Base-by-base conservation (phyloP, 1,140 invertebrate genomes). In the Hyles vespertilio region DNA sequence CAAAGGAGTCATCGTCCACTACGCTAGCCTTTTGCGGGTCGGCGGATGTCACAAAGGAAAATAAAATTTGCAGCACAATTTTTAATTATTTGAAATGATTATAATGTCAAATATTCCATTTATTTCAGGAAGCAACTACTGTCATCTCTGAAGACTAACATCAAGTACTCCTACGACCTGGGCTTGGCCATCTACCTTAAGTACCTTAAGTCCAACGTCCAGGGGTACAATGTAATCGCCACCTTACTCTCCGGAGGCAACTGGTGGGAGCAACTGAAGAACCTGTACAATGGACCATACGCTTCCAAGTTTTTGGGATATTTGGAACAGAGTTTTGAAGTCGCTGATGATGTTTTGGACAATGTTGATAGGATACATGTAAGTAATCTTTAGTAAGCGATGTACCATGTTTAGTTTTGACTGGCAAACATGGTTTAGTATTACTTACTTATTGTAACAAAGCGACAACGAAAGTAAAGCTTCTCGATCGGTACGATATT, bases 321-420 rank as follows among this genome's bases (percentile, higher is more conserved):
- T 3, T 43, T 81, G 1, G 87, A 89, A 54, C 77, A 72, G 3
- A 79, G 68, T 32, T 84, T 85, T 46, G 77, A 82, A 32, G 78
- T 89, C 7, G 59, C 70, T 50, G 77, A 81, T 51, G 74, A 89
- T 68, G 43, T 89, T 11, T 34, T 90, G 3, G 79, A 56, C 4
- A 79, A 88, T 60, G 54, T 89, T 8, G 84, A 89, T 70, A 69
- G 79, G 53, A 78, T 89, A 61, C 84, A 88, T 61, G 89, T 89
- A 67, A 82, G 79, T 8, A 2, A 78, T n/a, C 4, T 51, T 51
- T 7, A 47, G 2, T 44, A 49, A 40, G 36, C 8, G 1, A 40
- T 40, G 36, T 5, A 8, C 1, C 36, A 40, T 40, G 0, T 5
- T 36, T 2, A 40, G 4, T 8, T 5, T 47, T 10, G 10, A 5